phyloP scores from a whole-genome alignment of 1,140 invertebrate genomes.

The Ceratina calcarata region DNA sequence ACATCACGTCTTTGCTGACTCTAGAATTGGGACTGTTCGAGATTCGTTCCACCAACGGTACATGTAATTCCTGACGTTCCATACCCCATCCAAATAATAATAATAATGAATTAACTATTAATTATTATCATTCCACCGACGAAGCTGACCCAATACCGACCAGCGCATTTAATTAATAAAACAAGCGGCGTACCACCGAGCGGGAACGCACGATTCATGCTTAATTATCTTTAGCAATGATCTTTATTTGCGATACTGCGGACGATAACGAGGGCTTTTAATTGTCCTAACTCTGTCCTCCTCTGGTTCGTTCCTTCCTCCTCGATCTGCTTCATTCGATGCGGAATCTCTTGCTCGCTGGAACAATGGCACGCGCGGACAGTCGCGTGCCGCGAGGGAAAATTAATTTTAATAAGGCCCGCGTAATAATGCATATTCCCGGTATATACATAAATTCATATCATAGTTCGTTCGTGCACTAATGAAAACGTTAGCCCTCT shows the following conservation, averaged over 20 bases:
- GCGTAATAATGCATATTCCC: neutral
- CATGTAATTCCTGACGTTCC: too few species aligned
- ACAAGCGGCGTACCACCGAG: neutral
- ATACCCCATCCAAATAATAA: neutral
- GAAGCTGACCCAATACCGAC: neutral
- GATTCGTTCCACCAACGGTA: too few species aligned
- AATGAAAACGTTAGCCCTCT: neutral
- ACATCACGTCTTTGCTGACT: too few species aligned
- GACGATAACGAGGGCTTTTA: neutral
- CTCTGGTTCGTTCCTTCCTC: neutral
- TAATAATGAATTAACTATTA: neutral
- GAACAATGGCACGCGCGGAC: neutral
- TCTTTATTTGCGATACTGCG: neutral
- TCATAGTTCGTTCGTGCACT: too few species aligned
- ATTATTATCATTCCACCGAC: neutral
- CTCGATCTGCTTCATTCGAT: neutral
- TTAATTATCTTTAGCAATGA: neutral
- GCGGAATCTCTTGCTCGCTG: neutral
- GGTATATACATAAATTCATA: too few species aligned
- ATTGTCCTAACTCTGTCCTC: neutral
- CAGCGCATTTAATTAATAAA: neutral
- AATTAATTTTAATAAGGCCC: slow-evolving; percentile 1
- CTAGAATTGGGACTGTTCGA: too few species aligned
- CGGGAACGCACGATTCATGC: neutral
- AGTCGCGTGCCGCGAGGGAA: neutral